Percentiles rank a stretch among this genome's conserved stretches.
These are phyloP conservation scores for Corythornis cristatus DNA, from an alignment of 2,113 vertebrate genomes.

Conservation along the genomic window DNA sequence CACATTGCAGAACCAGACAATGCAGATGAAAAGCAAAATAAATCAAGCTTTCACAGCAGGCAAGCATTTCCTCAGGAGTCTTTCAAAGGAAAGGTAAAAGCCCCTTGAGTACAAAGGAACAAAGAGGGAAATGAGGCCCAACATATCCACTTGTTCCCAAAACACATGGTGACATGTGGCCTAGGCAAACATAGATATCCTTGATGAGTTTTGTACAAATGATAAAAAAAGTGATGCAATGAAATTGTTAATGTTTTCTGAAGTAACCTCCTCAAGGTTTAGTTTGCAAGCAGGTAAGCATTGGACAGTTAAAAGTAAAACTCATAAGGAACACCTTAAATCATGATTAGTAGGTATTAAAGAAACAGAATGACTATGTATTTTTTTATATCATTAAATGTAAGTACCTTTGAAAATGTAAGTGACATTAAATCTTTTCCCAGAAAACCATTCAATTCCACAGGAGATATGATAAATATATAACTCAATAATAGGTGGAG, in stretches of 20 bases:
- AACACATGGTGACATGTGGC: neutral
- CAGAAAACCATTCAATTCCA: slow-evolving; percentile 18
- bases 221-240: neutral
- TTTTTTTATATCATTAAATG: slow-evolving; percentile 18
- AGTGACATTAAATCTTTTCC: neutral
- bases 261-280: neutral
- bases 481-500: neutral
- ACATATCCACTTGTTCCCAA: slow-evolving; percentile 6
- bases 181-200: neutral
- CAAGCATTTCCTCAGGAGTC: slow-evolving; percentile 22
- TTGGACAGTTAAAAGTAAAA: neutral
- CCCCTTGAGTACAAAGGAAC: slow-evolving; percentile 31
- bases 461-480: neutral
- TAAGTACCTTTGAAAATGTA: neutral
- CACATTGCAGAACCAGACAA: slow-evolving; percentile 6
- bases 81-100: slow-evolving; percentile 42
- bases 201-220: neutral
- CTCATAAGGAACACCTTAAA: neutral
- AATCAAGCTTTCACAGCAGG: slow-evolving; percentile 54
- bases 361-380: neutral
- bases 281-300: neutral
- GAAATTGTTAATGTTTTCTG: neutral
- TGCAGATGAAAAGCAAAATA: slow-evolving; percentile 34
- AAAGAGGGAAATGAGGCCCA: neutral
- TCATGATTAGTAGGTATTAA: neutral